These are phyloP conservation scores for Diorhabda sublineata DNA, from an alignment of 1,140 invertebrate genomes.

Conservation along the genomic window DNA sequence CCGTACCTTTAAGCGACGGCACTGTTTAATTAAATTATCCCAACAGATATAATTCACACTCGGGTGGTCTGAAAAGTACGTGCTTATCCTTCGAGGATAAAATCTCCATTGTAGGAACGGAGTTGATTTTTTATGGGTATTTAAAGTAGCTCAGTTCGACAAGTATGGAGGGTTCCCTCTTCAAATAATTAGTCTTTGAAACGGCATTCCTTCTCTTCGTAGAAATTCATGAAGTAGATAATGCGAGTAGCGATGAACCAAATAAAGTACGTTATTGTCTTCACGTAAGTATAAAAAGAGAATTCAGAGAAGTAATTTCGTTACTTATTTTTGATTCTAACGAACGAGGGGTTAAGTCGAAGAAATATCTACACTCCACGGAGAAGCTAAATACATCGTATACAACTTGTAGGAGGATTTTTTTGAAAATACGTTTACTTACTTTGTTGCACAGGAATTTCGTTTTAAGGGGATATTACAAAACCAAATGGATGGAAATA, in stretches of 20 bases:
- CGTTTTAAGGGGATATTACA: too few relatives aligned
- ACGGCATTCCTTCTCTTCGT: slow-evolving; percentile 1
- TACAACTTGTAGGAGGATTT: too few relatives aligned
- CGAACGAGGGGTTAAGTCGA: too few relatives aligned
- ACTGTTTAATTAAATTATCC: background rate
- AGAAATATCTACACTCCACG: too few relatives aligned
- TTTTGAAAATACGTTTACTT: too few relatives aligned
- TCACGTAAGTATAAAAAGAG: background rate
- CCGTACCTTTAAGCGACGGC: background rate
- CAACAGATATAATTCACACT: slow-evolving; percentile 1
- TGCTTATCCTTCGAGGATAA: slow-evolving; percentile 1
- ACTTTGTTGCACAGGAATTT: too few relatives aligned
- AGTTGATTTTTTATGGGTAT: slow-evolving; percentile 2
- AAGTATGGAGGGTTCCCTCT: background rate
- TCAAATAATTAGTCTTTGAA: slow-evolving; percentile 3
- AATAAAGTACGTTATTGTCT: background rate
- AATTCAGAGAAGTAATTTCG: background rate
- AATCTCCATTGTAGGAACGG: background rate
- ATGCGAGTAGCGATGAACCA: background rate
- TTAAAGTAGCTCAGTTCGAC: background rate
- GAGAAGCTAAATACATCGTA: too few relatives aligned
- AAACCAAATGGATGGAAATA: too few relatives aligned
- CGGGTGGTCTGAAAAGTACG: background rate
- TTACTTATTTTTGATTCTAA: background rate
- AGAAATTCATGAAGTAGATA: slow-evolving; percentile 2